Conservation (phyloP, 2,113 vertebrate species). For the Gymnobelideus leadbeateri region DNA sequence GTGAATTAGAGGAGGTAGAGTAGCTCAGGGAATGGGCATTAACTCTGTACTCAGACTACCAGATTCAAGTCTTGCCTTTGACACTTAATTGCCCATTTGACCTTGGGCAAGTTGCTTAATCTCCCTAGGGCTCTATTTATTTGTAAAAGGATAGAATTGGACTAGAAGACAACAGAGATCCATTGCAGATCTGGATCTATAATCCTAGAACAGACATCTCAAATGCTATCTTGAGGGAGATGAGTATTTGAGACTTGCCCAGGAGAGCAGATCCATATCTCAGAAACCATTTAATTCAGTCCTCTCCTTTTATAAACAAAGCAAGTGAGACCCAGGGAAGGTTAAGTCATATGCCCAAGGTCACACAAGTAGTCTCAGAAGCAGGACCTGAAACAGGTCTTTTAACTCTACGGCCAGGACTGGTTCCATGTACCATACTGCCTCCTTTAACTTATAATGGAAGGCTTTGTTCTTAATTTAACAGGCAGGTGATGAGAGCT, state of each 20-base stretch:
- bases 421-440: neutral
- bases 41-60: neutral
- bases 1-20: neutral
- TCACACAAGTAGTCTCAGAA: neutral
- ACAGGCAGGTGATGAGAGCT: neutral
- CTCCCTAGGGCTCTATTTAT: neutral
- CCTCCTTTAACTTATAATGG: neutral
- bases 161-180: neutral
- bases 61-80: neutral
- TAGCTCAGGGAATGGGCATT: neutral
- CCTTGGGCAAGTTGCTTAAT: neutral
- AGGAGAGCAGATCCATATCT: neutral
- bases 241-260: neutral
- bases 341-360: neutral
- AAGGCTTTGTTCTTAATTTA: neutral
- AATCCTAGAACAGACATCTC: neutral
- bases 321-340: neutral
- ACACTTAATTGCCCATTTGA: neutral
- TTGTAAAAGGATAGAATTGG: neutral
- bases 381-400: neutral
- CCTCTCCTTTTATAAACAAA: neutral
- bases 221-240: neutral
- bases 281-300: neutral
- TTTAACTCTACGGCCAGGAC: neutral
- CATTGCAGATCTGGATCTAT: neutral